Conservation (phyloP, 2,797 vertebrate genomes). For the Eulemur albifrons region DNA sequence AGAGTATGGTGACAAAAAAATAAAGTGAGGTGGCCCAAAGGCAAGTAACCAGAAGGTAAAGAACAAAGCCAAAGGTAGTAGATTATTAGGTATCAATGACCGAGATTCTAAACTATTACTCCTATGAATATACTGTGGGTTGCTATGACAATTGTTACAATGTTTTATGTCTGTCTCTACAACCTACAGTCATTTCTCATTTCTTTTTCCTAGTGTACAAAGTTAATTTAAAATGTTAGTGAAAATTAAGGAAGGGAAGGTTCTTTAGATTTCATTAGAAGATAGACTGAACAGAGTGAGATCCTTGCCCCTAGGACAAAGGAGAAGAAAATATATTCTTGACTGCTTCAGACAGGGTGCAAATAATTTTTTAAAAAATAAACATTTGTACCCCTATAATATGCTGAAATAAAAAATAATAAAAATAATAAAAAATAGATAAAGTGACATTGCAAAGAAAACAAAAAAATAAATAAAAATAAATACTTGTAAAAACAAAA, state of each 20-base stretch:
- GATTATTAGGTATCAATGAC: background rate
- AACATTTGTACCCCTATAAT: background rate
- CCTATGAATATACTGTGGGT: background rate
- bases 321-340: background rate
- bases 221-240: background rate
- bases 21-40: background rate
- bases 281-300: background rate
- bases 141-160: background rate
- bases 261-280: background rate
- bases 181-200: background rate
- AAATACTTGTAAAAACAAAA: too few species aligned
- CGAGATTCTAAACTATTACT: background rate
- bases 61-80: constrained; percentile 3
- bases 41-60: background rate
- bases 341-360: background rate
- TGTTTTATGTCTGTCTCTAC: background rate
- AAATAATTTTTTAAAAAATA: background rate
- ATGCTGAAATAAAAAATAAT: too few species aligned
- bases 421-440: too few species aligned
- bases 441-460: too few species aligned
- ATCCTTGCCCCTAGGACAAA: background rate
- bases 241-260: background rate
- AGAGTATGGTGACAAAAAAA: background rate
- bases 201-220: background rate
- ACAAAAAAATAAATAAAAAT: too few species aligned